Evolutionary conservation across 2,888 invertebrate species (phyloP).

Genomic region (Andrena camellia): DNA sequence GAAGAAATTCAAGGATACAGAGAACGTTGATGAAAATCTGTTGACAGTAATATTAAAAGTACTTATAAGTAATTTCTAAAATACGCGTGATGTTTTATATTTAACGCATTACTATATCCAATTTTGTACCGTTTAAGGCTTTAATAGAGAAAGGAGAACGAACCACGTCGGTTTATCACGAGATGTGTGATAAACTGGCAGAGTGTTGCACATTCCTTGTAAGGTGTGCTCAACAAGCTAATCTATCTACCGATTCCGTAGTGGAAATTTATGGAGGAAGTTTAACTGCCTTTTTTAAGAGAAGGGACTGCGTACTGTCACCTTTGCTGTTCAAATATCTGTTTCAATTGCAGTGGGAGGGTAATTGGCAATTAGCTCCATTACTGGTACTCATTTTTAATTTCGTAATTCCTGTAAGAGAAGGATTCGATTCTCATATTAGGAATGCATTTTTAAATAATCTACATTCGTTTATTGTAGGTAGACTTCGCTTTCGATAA

Average conservation of each 20-base stretch:
- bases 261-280: constrained; percentile 86
- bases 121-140: constrained; percentile 81
- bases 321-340: constrained; percentile 89
- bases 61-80: constrained; percentile 23
- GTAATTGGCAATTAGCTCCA: constrained; percentile 87
- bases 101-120: constrained; percentile 3
- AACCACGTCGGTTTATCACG: constrained; percentile 88
- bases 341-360: constrained; percentile 89
- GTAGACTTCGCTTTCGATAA: constrained; percentile 87
- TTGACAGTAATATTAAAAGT: constrained; percentile 86
- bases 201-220: constrained; percentile 89
- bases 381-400: constrained; percentile 83
- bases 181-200: constrained; percentile 89
- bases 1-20: constrained; percentile 87
- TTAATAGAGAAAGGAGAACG: constrained; percentile 89
- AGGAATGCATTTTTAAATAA: constrained; percentile 9
- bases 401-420: neutral
- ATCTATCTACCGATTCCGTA: constrained; percentile 82
- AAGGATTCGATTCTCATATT: neutral
- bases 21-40: constrained; percentile 86
- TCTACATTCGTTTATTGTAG: constrained; percentile 56
- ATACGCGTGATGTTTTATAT: neutral
- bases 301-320: constrained; percentile 89
- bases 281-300: constrained; percentile 88
- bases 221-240: constrained; percentile 87